These are phyloP conservation scores for Crotalus viridis DNA, from an alignment of 2,113 vertebrate species.

Conservation along the genomic window DNA sequence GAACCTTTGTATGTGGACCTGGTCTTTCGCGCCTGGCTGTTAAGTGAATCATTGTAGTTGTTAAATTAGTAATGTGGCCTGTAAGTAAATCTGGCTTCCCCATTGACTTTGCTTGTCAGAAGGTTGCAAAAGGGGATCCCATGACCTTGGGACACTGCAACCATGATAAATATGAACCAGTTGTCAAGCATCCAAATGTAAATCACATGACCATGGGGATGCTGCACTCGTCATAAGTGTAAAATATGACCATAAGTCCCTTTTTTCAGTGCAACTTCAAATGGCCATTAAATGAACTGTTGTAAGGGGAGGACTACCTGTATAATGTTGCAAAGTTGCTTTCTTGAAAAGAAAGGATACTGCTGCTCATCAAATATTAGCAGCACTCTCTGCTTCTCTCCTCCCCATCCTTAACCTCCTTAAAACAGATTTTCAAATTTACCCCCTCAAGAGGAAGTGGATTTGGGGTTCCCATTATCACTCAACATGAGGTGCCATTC, in stretches of 20 bases:
- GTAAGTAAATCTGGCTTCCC: too few relatives aligned
- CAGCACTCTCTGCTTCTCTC: not conserved
- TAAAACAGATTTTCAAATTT: not conserved
- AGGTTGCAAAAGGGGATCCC: too few relatives aligned
- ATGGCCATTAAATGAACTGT: not conserved
- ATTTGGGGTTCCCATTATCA: not conserved
- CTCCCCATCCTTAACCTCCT: not conserved
- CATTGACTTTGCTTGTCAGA: too few relatives aligned
- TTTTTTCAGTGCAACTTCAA: not conserved
- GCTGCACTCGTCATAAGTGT: too few relatives aligned
- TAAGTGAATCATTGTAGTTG: too few relatives aligned
- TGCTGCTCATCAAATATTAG: not conserved
- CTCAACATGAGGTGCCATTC: not conserved
- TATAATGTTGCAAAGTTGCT: not conserved
- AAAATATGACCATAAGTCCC: not conserved
- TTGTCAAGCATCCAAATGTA: too few relatives aligned
- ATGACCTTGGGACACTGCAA: too few relatives aligned
- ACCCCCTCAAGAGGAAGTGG: not conserved
- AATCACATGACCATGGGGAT: too few relatives aligned
- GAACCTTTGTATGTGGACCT: too few relatives aligned
- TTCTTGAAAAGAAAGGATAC: not conserved
- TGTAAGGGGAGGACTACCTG: not conserved
- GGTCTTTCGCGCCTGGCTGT: too few relatives aligned
- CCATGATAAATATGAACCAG: too few relatives aligned
- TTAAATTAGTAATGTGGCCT: too few relatives aligned